phyloP scores from a whole-genome alignment of 2,888 invertebrate genomes.

The Rhagonycha lutea region DNA sequence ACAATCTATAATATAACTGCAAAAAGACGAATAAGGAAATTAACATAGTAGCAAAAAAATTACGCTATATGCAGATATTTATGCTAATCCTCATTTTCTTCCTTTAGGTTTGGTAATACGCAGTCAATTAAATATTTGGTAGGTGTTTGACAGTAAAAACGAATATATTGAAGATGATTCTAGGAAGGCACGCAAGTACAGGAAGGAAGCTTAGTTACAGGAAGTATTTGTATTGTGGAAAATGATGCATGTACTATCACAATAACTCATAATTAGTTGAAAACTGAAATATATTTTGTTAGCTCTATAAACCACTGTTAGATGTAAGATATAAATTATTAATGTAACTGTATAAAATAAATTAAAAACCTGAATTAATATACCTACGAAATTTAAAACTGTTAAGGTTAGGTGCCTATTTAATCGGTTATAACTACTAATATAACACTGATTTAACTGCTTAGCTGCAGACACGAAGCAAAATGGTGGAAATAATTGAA shows the following conservation, averaged over 20 bases:
- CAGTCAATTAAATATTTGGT: neutral
- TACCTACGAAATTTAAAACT: neutral
- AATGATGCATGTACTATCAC: neutral
- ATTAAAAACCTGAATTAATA: neutral
- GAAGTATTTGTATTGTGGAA: neutral
- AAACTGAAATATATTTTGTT: neutral
- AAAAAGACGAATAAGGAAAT: neutral
- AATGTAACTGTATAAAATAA: neutral
- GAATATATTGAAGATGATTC: neutral
- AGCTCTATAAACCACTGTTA: neutral
- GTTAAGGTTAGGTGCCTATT: neutral
- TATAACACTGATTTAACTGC: neutral
- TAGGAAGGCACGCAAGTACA: neutral
- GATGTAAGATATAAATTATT: neutral
- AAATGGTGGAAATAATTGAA: neutral
- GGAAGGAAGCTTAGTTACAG: neutral
- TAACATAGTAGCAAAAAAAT: neutral
- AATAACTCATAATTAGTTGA: neutral
- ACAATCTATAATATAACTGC: neutral
- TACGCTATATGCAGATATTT: neutral
- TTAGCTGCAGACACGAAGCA: neutral
- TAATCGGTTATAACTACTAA: too few relatives aligned
- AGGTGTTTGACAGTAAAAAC: neutral
- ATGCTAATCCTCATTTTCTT: neutral
- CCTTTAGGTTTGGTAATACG: neutral